Percentiles rank a stretch among this genome's conserved stretches.
These are phyloP conservation scores for Ecliptopera silaceata DNA, from an alignment of 2,888 invertebrate genomes.

Conservation along the genomic window DNA sequence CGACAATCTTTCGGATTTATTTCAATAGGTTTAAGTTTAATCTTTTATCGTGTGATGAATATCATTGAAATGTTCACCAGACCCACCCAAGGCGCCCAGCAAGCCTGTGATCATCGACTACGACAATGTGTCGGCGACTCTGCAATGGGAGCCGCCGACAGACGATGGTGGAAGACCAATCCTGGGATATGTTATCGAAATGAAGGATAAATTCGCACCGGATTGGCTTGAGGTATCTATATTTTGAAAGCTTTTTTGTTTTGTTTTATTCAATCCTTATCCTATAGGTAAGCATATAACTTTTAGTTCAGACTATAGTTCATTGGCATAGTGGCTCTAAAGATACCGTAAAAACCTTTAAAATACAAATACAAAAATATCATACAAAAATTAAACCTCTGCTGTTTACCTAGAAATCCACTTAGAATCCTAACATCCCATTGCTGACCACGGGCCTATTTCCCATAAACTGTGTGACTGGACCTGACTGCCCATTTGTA, in stretches of 20 bases:
- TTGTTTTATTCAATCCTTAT: too few relatives aligned
- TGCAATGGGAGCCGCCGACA: constrained; percentile 95
- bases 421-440: too few relatives aligned
- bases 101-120: constrained; percentile 96
- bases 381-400: too few relatives aligned
- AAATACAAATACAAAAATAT: not conserved
- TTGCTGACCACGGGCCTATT: too few relatives aligned
- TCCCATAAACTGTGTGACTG: too few relatives aligned
- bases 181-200: constrained; percentile 93
- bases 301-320: too few relatives aligned
- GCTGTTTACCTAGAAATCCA: too few relatives aligned
- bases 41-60: not conserved
- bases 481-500: too few relatives aligned
- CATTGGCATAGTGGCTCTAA: too few relatives aligned
- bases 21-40: too few relatives aligned
- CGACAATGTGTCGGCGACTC: constrained; percentile 94
- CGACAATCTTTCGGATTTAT: not conserved
- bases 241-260: not conserved
- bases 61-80: constrained; percentile 61
- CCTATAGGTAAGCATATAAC: too few relatives aligned
- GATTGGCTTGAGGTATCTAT: constrained; percentile 89
- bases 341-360: too few relatives aligned
- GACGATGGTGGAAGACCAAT: constrained; percentile 96
- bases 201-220: constrained; percentile 93
- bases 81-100: constrained; percentile 94